Evolutionary conservation across 2,113 vertebrate genomes (phyloP).

Genomic region (Mugil cephalus): DNA sequence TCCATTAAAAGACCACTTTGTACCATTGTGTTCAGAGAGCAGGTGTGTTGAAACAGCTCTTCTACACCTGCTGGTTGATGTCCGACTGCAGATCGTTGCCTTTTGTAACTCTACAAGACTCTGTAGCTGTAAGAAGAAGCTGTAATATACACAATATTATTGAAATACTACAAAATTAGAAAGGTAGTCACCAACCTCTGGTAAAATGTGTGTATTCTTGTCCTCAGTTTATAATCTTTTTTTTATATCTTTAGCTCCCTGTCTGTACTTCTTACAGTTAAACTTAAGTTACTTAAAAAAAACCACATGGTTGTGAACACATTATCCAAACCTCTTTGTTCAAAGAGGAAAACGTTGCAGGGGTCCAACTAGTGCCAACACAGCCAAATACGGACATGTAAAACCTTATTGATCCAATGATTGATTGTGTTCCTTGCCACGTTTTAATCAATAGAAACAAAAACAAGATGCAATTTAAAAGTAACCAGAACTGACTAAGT

Average conservation of each 20-base stretch:
- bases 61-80: constrained; percentile 15
- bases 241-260: background rate
- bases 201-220: no score
- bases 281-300: no score
- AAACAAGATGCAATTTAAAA: no score
- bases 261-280: background rate
- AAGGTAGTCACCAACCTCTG: background rate
- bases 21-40: constrained; percentile 15
- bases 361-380: no score
- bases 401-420: no score
- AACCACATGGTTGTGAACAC: background rate
- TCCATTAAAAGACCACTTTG: constrained; percentile 52
- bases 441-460: no score
- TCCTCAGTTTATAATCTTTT: background rate
- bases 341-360: background rate
- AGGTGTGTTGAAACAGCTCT: constrained; percentile 37
- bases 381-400: no score
- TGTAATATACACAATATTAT: background rate
- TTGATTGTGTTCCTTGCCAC: no score
- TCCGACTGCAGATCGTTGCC: constrained; percentile 17
- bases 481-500: no score
- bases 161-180: background rate
- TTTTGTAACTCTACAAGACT: constrained; percentile 9
- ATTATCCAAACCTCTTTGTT: background rate
- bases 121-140: constrained; percentile 17